phyloP scores from a whole-genome alignment of 2,113 vertebrate genomes.

The Elephas maximus region DNA sequence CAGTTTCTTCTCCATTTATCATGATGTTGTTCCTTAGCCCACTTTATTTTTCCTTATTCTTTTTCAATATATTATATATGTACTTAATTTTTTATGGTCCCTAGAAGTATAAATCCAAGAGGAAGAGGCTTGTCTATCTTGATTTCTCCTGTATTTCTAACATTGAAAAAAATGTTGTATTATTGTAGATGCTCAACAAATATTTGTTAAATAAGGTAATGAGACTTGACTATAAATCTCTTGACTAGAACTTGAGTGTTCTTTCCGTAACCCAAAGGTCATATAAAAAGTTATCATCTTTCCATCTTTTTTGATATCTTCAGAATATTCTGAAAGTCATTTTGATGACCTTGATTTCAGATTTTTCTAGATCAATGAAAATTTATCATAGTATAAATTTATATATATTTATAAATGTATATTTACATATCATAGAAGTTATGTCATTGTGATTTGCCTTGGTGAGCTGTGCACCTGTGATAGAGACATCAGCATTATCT shows the following conservation, averaged over 20 bases:
- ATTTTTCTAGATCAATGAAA: background rate
- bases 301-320: background rate
- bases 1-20: background rate
- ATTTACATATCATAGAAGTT: background rate
- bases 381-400: background rate
- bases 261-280: background rate
- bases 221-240: background rate
- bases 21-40: background rate
- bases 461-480: background rate
- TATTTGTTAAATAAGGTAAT: background rate
- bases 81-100: background rate
- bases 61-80: background rate
- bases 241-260: background rate
- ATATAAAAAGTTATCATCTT: background rate
- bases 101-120: background rate
- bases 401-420: no score
- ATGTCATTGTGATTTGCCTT: background rate
- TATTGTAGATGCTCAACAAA: background rate
- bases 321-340: background rate
- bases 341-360: background rate
- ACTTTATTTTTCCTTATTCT: conserved; percentile 5
- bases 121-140: background rate
- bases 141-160: background rate
- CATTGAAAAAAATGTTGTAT: background rate
- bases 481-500: background rate